A percentile compares a stretch with the other conserved stretches of the same genome.
Evolutionary conservation across 2,113 vertebrate genomes (phyloP).

Genomic region (Ciconia boyciana): DNA sequence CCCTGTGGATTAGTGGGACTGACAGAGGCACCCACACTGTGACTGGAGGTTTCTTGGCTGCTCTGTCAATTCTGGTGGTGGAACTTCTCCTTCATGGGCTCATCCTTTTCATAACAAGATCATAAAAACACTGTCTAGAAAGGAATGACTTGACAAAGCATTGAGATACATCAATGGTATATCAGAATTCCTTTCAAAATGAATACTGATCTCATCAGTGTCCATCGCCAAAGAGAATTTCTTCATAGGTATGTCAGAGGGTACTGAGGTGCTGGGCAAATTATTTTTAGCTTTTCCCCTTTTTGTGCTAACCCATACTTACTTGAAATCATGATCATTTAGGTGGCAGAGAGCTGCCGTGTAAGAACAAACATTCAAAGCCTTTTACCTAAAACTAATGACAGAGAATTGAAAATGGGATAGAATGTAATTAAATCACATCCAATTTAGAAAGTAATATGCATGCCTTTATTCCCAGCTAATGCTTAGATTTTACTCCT

Average conservation of each 20-base stretch:
- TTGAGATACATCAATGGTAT: neutral
- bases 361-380: neutral
- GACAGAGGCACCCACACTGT: neutral
- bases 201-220: neutral
- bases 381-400: slow-evolving; percentile 5
- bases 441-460: neutral
- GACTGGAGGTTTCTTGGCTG: neutral
- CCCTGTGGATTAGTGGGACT: neutral
- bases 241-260: neutral
- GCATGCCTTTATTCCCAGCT: slow-evolving; percentile 9
- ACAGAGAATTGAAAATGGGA: slow-evolving; percentile 29
- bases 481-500: slow-evolving; percentile 1
- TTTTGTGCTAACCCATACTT: neutral
- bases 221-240: neutral
- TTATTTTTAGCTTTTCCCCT: neutral
- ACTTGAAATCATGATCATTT: neutral
- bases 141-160: neutral
- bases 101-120: neutral
- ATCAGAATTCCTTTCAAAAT: neutral
- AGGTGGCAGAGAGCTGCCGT: neutral
- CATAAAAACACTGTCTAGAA: neutral
- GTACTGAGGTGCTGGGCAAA: neutral
- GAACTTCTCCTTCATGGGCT: neutral
- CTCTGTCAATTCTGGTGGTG: neutral
- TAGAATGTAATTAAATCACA: slow-evolving; percentile 27